Evolutionary conservation across 2,797 vertebrate genomes (phyloP), one percentile per base, ranked within the genome.

Genomic region (Orestias chungarensis): DNA sequence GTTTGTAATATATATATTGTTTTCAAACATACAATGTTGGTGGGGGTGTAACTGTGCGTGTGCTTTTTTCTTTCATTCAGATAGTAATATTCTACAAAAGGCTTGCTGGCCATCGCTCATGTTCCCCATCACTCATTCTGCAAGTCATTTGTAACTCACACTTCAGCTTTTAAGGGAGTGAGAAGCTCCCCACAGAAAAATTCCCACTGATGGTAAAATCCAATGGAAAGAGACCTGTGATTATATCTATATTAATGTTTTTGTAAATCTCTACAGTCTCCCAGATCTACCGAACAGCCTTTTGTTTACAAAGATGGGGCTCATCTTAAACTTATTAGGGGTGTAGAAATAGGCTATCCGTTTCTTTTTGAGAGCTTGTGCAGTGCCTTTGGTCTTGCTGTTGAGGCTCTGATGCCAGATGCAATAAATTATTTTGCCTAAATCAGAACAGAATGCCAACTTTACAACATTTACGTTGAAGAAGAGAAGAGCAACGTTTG

Each of bases 291-390:
- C 81, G 92, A 92, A 91, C 87, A 89, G 80, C 76, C 62, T 68
- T 92, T 95, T 25, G 93, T 93, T 81, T 94, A 91, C 91, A 93
- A 94, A 93, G 87, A 92, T 74, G 80, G 74, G 80, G 82, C 83
- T 94, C 95, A 96, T 96, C 95, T 96, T 96, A 95, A 96, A 96
- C 91, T 91, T 93, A 95, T 95, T 96, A 95, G 87, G 57, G 80
- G 85, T 72, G 84, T 87, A 91, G 92, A 95, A 95, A 93, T 93
- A 59, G 57, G 57, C 57, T 59, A 92, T 93, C 91, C 91, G 90
- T 90, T 85, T 85, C 91, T 93, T 90, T 86, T 81, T 74, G 73
- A 92, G 89, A 93, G 88, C 74, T 90, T 93, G 89, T 89, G 82
- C 91, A 87, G 79, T 90, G 76, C 73, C 89, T 82, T 93, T 94